Conservation (phyloP, 2,888 invertebrate genomes). For the Hypsopygia costalis region DNA sequence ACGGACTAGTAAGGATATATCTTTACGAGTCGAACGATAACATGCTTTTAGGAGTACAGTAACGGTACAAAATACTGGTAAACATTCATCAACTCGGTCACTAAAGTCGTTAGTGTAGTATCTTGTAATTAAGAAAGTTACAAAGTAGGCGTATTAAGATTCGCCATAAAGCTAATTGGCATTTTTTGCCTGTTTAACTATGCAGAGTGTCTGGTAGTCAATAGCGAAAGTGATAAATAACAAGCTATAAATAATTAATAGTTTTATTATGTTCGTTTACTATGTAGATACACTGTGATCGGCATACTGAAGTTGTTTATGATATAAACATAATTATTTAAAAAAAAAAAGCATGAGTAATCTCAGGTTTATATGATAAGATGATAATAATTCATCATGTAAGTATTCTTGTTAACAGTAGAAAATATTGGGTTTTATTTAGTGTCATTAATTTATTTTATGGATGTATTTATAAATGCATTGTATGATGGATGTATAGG, state of each 20-base stretch:
- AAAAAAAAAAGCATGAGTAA: too few relatives aligned
- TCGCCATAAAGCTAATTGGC: neutral
- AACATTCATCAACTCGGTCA: slow-evolving; percentile 19
- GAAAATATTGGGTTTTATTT: too few relatives aligned
- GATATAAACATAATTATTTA: too few relatives aligned
- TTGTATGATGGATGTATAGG: too few relatives aligned
- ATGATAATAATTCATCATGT: too few relatives aligned
- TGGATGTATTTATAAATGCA: too few relatives aligned
- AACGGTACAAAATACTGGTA: slow-evolving; percentile 9
- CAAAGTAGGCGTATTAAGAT: neutral
- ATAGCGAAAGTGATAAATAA: neutral
- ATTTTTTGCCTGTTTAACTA: neutral
- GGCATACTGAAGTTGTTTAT: too few relatives aligned
- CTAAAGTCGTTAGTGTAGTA: slow-evolving; percentile 14
- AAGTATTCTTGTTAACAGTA: too few relatives aligned
- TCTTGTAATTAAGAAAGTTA: neutral
- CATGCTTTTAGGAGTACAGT: slow-evolving; percentile 25
- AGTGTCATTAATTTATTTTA: too few relatives aligned
- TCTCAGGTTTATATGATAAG: too few relatives aligned
- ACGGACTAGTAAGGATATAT: slow-evolving; percentile 12
- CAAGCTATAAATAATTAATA: neutral
- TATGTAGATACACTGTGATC: too few relatives aligned
- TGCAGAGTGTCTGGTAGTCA: neutral
- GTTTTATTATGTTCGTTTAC: too few relatives aligned
- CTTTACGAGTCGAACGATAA: slow-evolving; percentile 23